These are phyloP conservation scores for Ennomos fuscantarius DNA, from an alignment of 2,888 invertebrate species.

Conservation along the genomic window DNA sequence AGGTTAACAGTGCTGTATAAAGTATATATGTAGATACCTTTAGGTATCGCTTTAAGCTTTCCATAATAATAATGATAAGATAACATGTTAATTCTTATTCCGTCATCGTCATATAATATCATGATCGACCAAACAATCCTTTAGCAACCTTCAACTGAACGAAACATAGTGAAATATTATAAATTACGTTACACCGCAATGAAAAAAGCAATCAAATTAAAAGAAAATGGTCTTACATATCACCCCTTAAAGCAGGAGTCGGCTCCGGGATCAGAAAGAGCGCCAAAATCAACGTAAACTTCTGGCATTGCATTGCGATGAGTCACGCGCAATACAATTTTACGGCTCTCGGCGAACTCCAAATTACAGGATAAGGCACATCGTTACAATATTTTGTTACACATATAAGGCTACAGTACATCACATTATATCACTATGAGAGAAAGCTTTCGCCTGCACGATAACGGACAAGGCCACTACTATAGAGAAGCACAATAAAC, in stretches of 20 bases:
- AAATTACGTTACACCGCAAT: too few relatives aligned
- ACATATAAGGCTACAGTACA: conserved; percentile 58
- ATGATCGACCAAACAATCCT: conserved; percentile 5
- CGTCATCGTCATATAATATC: neutral
- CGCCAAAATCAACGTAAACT: conserved; percentile 59
- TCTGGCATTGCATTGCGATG: conserved; percentile 68
- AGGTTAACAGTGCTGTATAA: too few relatives aligned
- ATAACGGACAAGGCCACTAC: conserved; percentile 76
- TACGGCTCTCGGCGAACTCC: conserved; percentile 43
- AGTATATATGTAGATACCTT: too few relatives aligned
- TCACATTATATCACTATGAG: conserved; percentile 47
- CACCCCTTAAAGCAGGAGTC: conserved; percentile 66
- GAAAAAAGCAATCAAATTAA: neutral
- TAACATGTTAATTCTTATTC: conserved; percentile 6
- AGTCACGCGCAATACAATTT: conserved; percentile 57
- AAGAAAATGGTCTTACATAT: conserved; percentile 54
- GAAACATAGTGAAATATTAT: neutral
- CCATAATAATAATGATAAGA: neutral
- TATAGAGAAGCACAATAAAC: conserved; percentile 61
- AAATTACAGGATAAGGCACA: conserved; percentile 76
- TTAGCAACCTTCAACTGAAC: neutral
- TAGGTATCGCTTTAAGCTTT: too few relatives aligned
- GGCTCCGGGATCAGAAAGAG: conserved; percentile 68
- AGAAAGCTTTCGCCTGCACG: conserved; percentile 60
- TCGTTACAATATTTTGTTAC: conserved; percentile 64